Evolutionary conservation across 2,888 invertebrate species (phyloP).

Genomic region (Iphiclides podalirius): DNA sequence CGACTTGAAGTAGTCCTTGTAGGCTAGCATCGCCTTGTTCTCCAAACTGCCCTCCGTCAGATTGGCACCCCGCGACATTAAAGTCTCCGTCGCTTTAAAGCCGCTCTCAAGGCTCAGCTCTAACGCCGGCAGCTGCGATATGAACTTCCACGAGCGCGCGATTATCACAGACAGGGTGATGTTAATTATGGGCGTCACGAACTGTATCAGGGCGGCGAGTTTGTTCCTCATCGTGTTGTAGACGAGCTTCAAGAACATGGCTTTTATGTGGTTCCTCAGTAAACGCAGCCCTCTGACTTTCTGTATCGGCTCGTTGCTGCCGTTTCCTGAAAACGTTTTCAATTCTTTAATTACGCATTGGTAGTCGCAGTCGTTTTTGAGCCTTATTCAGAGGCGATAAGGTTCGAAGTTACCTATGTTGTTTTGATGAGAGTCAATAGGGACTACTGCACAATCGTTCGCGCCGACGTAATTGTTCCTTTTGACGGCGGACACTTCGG

Average conservation of each 20-base stretch:
- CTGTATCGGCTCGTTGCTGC: constrained; percentile 51
- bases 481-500: constrained; percentile 36
- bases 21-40: constrained; percentile 48
- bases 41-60: constrained; percentile 47
- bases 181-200: constrained; percentile 66
- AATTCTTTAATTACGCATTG: too few relatives aligned
- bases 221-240: constrained; percentile 65
- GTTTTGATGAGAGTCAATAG: constrained; percentile 37
- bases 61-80: constrained; percentile 48
- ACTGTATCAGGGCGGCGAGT: constrained; percentile 62
- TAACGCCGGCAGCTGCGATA: constrained; percentile 81
- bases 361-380: background rate
- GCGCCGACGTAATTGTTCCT: constrained; percentile 34
- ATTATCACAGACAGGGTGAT: constrained; percentile 66
- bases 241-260: constrained; percentile 66
- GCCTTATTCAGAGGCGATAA: background rate
- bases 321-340: constrained; percentile 50
- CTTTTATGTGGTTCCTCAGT: constrained; percentile 64
- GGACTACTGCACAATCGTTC: constrained; percentile 47
- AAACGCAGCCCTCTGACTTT: constrained; percentile 64
- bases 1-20: constrained; percentile 57
- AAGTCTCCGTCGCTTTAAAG: constrained; percentile 54
- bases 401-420: constrained; percentile 27
- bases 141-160: constrained; percentile 68
- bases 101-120: constrained; percentile 73